These are phyloP conservation scores for Pardalotus punctatus DNA, from an alignment of 2,113 vertebrate genomes.

Conservation along the genomic window DNA sequence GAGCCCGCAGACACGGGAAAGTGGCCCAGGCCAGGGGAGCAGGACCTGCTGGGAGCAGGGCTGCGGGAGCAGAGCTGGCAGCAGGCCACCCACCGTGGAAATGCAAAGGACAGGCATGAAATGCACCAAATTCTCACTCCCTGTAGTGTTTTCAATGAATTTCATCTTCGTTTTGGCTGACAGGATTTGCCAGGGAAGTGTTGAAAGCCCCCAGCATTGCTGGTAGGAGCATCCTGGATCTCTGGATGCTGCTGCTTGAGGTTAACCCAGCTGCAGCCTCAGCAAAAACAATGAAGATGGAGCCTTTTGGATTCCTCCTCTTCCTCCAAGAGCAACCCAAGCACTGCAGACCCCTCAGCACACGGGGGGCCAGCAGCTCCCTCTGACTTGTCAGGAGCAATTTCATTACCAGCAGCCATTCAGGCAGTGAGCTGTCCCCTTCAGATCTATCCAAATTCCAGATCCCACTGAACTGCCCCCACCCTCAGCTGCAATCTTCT, in stretches of 20 bases:
- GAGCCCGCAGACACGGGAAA: background rate
- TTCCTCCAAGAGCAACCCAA: background rate
- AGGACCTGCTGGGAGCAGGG: background rate
- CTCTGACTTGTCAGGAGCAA: background rate
- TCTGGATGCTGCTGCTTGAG: accelerated
- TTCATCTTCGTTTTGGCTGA: background rate
- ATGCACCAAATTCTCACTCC: background rate
- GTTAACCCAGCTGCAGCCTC: background rate
- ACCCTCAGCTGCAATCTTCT: background rate
- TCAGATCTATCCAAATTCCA: conserved; percentile 21
- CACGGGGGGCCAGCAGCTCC: background rate
- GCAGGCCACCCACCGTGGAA: background rate
- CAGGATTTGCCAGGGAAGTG: background rate
- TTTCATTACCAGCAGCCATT: conserved; percentile 6
- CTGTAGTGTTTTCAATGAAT: background rate
- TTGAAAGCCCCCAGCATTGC: background rate
- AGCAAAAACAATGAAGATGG: background rate
- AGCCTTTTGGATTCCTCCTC: background rate
- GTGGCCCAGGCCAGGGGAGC: background rate
- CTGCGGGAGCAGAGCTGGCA: background rate
- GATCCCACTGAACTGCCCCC: background rate
- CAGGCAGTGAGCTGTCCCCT: background rate
- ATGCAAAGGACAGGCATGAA: background rate
- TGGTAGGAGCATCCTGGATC: background rate
- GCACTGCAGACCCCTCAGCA: background rate